Evolutionary conservation across 2,888 invertebrate species (phyloP).

Genomic region (Cenopis cana): DNA sequence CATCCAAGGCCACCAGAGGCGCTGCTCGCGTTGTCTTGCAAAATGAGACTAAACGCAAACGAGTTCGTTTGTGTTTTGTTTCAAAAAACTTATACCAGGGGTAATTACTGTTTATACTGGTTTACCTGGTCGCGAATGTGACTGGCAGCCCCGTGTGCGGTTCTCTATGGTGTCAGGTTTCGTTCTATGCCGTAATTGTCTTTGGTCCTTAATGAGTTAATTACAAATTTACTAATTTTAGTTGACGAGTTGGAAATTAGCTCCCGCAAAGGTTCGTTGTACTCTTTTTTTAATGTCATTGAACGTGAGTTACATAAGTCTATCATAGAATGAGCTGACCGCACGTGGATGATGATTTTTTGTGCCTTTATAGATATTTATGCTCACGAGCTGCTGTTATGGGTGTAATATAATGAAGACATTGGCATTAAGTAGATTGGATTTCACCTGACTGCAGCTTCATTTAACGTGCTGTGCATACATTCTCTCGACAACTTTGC

Average conservation of each 20-base stretch:
- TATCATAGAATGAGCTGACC: not conserved
- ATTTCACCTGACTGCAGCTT: too few species aligned
- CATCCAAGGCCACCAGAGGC: too few species aligned
- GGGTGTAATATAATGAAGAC: too few species aligned
- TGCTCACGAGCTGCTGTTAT: too few species aligned
- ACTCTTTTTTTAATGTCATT: constrained; percentile 12
- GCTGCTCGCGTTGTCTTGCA: too few species aligned
- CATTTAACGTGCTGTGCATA: too few species aligned
- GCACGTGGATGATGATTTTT: constrained; percentile 1
- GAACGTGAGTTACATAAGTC: not conserved
- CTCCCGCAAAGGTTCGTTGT: constrained; percentile 34
- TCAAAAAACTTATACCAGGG: too few species aligned
- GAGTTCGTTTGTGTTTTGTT: too few species aligned
- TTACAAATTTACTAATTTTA: constrained; percentile 21
- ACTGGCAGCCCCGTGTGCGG: constrained; percentile 55
- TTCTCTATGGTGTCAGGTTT: constrained; percentile 68
- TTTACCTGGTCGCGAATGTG: not conserved
- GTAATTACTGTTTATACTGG: not conserved
- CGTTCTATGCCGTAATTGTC: constrained; percentile 60
- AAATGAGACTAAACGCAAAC: too few species aligned
- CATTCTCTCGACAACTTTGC: too few species aligned
- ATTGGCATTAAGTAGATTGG: too few species aligned
- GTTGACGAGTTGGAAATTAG: constrained; percentile 16
- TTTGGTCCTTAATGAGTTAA: constrained; percentile 60
- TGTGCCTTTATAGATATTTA: too few species aligned